phyloP scores from a whole-genome alignment of 1,140 invertebrate species.

The Dendroctonus valens region DNA sequence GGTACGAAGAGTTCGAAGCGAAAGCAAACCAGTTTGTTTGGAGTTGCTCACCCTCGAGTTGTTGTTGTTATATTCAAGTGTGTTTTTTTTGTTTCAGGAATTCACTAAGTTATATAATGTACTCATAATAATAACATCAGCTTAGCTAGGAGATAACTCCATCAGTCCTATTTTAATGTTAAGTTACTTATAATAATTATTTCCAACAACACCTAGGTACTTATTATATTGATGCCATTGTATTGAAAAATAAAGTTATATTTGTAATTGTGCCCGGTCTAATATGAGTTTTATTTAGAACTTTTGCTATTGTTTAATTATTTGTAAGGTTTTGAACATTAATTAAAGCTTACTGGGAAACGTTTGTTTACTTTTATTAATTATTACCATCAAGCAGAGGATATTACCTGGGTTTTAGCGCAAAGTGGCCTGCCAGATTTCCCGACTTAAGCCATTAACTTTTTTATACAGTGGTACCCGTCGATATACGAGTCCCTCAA shows the following conservation, averaged over 20 bases:
- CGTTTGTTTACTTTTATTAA: too few relatives aligned
- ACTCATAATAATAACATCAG: conserved; percentile 28
- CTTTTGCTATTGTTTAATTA: not conserved
- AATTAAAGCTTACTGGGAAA: too few relatives aligned
- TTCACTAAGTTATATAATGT: conserved; percentile 22
- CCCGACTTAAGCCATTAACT: too few relatives aligned
- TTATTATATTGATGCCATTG: conserved; percentile 23
- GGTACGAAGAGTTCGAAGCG: not conserved
- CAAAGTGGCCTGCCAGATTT: too few relatives aligned
- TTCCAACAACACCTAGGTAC: conserved; percentile 13
- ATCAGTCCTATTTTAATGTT: conserved; percentile 13
- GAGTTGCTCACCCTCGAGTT: too few relatives aligned
- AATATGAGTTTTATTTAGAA: conserved; percentile 12
- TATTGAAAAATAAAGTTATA: conserved; percentile 27
- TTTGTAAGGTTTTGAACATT: too few relatives aligned
- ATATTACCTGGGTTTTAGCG: too few relatives aligned
- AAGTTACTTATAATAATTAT: conserved; percentile 13
- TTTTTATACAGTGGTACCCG: too few relatives aligned
- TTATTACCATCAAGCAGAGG: too few relatives aligned
- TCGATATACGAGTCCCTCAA: too few relatives aligned
- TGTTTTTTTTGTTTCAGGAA: conserved; percentile 7
- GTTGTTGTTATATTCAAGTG: too few relatives aligned
- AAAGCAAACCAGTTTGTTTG: too few relatives aligned
- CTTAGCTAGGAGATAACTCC: conserved; percentile 19
- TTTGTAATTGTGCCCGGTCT: conserved; percentile 15